Conservation (phyloP, 2,113 vertebrate genomes). For the Passer montanus region DNA sequence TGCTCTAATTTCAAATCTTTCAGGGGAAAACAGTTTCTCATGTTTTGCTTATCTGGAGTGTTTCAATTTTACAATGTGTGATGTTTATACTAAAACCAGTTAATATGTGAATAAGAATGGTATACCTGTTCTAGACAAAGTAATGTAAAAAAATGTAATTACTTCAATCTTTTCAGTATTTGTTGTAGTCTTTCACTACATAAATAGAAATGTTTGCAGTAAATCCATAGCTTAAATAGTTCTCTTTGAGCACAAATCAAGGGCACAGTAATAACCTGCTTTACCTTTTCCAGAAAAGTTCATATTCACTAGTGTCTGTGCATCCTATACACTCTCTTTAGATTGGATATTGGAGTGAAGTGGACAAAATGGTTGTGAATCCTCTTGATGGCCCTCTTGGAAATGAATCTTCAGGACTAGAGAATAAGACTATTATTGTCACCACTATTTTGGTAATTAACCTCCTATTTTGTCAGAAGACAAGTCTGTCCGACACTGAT, state of each 20-base stretch:
- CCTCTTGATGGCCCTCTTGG: conserved; percentile 87
- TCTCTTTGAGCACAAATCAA: background rate
- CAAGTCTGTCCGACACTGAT: background rate
- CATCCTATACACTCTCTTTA: conserved; percentile 72
- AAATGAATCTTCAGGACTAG: conserved; percentile 93
- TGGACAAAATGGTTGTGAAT: conserved; percentile 98
- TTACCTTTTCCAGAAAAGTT: background rate
- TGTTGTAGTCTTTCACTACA: background rate
- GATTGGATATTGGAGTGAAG: conserved; percentile 99
- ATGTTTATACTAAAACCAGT: background rate
- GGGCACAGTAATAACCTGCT: background rate
- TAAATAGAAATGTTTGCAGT: background rate
- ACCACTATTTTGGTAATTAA: conserved; percentile 96
- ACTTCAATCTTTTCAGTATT: background rate
- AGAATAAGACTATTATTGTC: conserved; percentile 98
- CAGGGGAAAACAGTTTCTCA: background rate
- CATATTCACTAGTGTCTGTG: conserved; percentile 15
- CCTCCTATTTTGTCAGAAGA: conserved; percentile 54
- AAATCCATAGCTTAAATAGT: background rate
- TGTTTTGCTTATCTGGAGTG: background rate
- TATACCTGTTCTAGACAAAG: background rate
- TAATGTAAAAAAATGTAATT: background rate
- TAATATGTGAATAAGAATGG: background rate
- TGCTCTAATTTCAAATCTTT: background rate
- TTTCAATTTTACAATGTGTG: background rate